These are phyloP conservation scores for Meliscaeva auricollis DNA, from an alignment of 2,888 invertebrate species.

Conservation along the genomic window DNA sequence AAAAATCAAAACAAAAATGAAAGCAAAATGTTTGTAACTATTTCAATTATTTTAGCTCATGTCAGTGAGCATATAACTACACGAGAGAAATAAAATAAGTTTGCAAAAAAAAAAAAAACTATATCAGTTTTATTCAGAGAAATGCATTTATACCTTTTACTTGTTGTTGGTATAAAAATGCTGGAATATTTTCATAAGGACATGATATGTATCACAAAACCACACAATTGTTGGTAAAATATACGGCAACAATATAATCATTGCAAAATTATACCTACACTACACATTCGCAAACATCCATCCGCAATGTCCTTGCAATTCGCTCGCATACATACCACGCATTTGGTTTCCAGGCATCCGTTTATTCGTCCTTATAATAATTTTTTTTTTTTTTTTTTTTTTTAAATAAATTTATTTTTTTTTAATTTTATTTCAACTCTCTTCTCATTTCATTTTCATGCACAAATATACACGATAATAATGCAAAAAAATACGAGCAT, in stretches of 20 bases:
- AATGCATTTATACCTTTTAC: background rate
- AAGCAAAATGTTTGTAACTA: background rate
- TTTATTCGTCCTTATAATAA: constrained; percentile 41
- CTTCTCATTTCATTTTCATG: constrained; percentile 15
- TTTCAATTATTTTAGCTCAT: constrained; percentile 9
- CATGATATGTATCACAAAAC: constrained; percentile 2
- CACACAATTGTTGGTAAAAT: constrained; percentile 11
- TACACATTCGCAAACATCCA: background rate
- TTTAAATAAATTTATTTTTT: background rate
- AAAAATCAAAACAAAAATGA: background rate
- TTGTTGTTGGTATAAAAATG: background rate
- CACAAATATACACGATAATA: constrained; percentile 28
- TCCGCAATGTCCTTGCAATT: constrained; percentile 60
- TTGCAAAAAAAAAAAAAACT: too few relatives aligned
- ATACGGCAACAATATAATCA: background rate
- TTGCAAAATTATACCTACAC: background rate
- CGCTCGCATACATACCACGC: constrained; percentile 50
- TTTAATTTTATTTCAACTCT: background rate
- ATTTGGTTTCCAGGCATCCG: constrained; percentile 65
- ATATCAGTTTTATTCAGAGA: background rate
- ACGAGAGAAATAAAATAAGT: background rate
- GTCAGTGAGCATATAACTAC: constrained; percentile 4
- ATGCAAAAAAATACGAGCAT: constrained; percentile 57
- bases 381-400: background rate
- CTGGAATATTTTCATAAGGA: background rate